phyloP scores from a whole-genome alignment of 2,888 invertebrate species.

The Drosophila sordidula region DNA sequence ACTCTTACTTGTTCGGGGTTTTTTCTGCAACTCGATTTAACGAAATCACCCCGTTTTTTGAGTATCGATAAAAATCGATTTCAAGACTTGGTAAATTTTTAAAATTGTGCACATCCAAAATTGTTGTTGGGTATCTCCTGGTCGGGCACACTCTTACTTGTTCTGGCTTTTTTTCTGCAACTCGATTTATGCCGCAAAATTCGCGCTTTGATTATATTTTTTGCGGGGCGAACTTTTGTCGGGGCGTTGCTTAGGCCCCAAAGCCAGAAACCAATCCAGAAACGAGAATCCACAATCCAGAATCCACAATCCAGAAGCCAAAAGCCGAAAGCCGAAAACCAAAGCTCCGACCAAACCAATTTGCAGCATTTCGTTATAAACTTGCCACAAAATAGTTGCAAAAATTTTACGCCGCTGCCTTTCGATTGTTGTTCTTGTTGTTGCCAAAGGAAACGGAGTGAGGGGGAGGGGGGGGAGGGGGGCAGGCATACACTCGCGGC shows the following conservation, averaged over 20 bases:
- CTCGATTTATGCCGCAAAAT: conserved; percentile 5
- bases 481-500: conserved; percentile 10
- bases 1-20: background rate
- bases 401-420: conserved; percentile 31
- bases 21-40: conserved; percentile 6
- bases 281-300: background rate
- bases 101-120: too few species aligned
- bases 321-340: conserved; percentile 32
- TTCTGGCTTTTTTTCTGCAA: background rate
- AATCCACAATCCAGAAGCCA: conserved; percentile 1
- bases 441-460: conserved; percentile 5
- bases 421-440: conserved; percentile 28
- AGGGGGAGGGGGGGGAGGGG: background rate
- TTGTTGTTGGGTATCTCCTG: too few species aligned
- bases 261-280: conserved; percentile 18
- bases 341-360: conserved; percentile 62
- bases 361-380: conserved; percentile 65
- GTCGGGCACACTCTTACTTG: too few species aligned
- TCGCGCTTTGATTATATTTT: background rate
- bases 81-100: too few species aligned
- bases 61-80: too few species aligned
- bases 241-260: conserved; percentile 3
- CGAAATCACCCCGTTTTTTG: too few species aligned
- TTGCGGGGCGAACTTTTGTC: background rate
- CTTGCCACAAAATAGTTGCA: conserved; percentile 63